Evolutionary conservation across 2,888 invertebrate genomes (phyloP).

Genomic region (Hybos culiciformis): DNA sequence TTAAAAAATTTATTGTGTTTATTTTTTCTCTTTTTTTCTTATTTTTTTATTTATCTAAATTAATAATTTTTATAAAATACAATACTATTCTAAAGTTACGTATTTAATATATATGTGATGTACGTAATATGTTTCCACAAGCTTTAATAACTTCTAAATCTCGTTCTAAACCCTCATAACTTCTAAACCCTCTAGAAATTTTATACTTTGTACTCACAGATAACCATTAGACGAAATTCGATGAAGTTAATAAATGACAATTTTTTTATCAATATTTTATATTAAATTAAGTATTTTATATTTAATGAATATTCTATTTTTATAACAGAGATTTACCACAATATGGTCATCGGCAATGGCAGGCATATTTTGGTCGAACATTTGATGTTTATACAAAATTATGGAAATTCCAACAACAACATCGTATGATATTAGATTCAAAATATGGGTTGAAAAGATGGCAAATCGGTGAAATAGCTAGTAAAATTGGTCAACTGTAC

Average conservation of each 20-base stretch:
- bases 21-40: not conserved
- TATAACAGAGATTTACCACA: constrained; percentile 92
- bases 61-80: too few species aligned
- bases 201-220: too few species aligned
- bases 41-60: not conserved
- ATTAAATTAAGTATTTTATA: too few species aligned
- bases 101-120: too few species aligned
- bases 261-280: too few species aligned
- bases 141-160: too few species aligned
- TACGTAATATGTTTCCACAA: too few species aligned
- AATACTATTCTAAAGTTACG: too few species aligned
- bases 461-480: constrained; percentile 98
- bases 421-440: constrained; percentile 76
- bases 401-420: constrained; percentile 97
- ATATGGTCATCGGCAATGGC: constrained; percentile 96
- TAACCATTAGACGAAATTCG: not conserved
- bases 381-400: constrained; percentile 95
- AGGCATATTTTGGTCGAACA: constrained; percentile 89
- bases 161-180: too few species aligned
- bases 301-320: too few species aligned
- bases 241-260: too few species aligned
- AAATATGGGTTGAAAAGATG: constrained; percentile 92
- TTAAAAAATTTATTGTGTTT: not conserved
- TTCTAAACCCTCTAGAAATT: not conserved
- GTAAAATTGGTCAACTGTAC: constrained; percentile 95